These are phyloP conservation scores for Heterotilapia buettikoferi DNA, from an alignment of 2,113 vertebrate genomes.

Conservation along the genomic window DNA sequence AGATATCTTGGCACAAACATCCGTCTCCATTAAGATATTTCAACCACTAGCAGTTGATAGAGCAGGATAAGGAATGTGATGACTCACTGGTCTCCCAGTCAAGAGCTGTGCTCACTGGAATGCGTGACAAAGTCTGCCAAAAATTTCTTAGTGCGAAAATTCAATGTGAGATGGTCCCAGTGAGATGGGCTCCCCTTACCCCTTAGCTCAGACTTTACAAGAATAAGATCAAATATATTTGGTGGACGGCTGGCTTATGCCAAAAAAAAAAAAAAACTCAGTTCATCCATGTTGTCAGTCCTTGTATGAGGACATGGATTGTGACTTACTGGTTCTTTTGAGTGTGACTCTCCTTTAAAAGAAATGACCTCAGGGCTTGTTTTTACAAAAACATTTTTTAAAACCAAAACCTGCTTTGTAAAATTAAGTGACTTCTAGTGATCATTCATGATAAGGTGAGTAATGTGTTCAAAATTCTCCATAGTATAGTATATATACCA, in stretches of 20 bases:
- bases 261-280: neutral
- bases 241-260: neutral
- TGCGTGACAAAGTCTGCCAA: neutral
- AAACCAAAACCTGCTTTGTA: neutral
- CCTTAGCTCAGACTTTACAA: neutral
- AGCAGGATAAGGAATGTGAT: neutral
- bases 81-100: neutral
- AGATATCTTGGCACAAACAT: neutral
- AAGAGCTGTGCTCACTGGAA: neutral
- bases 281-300: neutral
- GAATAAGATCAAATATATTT: neutral
- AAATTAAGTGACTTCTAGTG: neutral
- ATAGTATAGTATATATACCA: neutral
- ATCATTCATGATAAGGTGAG: neutral
- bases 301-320: neutral
- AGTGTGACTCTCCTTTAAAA: neutral
- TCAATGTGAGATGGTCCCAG: neutral
- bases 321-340: neutral
- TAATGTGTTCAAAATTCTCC: neutral
- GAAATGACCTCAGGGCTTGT: neutral
- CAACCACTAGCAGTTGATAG: neutral
- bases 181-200: neutral
- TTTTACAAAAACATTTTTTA: neutral
- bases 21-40: neutral
- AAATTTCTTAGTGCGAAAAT: neutral